These are phyloP conservation scores for Acanthochromis polyacanthus DNA, from an alignment of 2,113 vertebrate genomes.

Conservation along the genomic window DNA sequence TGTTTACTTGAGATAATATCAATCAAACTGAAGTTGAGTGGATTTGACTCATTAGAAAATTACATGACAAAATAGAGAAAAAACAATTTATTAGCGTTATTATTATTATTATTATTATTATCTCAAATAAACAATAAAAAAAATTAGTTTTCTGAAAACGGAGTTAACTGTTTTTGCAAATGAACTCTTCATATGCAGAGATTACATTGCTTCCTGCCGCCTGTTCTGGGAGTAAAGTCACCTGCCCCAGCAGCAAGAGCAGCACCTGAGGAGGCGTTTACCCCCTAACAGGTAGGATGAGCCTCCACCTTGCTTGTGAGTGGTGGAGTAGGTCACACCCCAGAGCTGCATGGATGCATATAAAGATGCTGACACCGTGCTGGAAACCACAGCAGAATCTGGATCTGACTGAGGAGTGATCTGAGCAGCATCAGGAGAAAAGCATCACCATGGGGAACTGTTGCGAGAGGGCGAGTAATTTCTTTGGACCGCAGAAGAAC, in stretches of 20 bases:
- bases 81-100: too few relatives aligned
- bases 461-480: slow-evolving; percentile 4
- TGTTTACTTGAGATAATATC: too few relatives aligned
- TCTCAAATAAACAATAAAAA: too few relatives aligned
- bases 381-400: slow-evolving; percentile 15
- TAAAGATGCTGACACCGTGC: slow-evolving; percentile 18
- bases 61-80: too few relatives aligned
- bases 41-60: too few relatives aligned
- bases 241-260: not conserved
- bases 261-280: slow-evolving; percentile 46
- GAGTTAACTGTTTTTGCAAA: too few relatives aligned
- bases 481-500: slow-evolving; percentile 81
- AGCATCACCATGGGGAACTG: slow-evolving; percentile 76
- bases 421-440: slow-evolving; percentile 23
- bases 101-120: too few relatives aligned
- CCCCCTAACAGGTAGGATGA: not conserved
- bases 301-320: slow-evolving; percentile 14
- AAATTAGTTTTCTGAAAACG: too few relatives aligned
- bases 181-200: too few relatives aligned
- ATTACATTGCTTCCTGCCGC: not conserved
- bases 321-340: slow-evolving; percentile 31
- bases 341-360: slow-evolving; percentile 3
- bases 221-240: not conserved
- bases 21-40: too few relatives aligned
- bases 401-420: not conserved